Percentiles rank a stretch among this genome's conserved stretches.
Evolutionary conservation across 2,888 invertebrate genomes (phyloP).

Genomic region (Timandra comae): DNA sequence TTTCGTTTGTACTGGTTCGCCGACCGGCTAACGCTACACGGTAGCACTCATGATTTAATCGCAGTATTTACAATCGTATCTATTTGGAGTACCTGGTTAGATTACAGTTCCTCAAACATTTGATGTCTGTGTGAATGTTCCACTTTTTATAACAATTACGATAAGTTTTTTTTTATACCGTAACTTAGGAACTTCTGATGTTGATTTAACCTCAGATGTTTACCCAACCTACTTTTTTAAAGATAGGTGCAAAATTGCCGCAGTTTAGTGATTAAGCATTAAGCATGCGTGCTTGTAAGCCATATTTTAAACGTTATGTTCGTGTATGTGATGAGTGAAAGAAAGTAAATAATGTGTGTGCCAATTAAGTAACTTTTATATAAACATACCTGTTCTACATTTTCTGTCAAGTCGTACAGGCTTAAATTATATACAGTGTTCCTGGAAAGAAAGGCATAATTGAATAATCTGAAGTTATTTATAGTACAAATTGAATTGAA

Average conservation of each 20-base stretch:
- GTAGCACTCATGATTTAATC: slow-evolving; percentile 11
- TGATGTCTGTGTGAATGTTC: slow-evolving; percentile 18
- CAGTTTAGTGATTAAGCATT: slow-evolving; percentile 7
- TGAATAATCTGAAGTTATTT: slow-evolving; percentile 5
- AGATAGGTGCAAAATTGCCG: slow-evolving; percentile 13
- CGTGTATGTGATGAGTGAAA: not conserved
- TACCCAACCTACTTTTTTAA: slow-evolving; percentile 13
- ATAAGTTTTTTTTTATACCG: slow-evolving; percentile 11
- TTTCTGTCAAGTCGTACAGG: slow-evolving; percentile 87
- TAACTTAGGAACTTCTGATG: slow-evolving; percentile 10
- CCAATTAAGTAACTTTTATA: not conserved
- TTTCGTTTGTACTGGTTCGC: slow-evolving; percentile 27
- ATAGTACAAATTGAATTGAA: not conserved
- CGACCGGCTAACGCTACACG: slow-evolving; percentile 21
- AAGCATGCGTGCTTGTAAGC: slow-evolving; percentile 8
- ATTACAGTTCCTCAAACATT: slow-evolving; percentile 23
- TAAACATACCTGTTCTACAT: slow-evolving; percentile 79
- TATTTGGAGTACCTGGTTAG: slow-evolving; percentile 27
- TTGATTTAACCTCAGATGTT: slow-evolving; percentile 8
- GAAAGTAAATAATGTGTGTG: not conserved
- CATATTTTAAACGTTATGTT: slow-evolving; percentile 5
- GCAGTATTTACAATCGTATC: slow-evolving; percentile 25
- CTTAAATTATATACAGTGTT: slow-evolving; percentile 95
- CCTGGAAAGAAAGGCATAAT: slow-evolving; percentile 79
- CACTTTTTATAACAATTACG: slow-evolving; percentile 14